Evolutionary conservation across 2,888 invertebrate species (phyloP).

Genomic region (Dryococelus australis): DNA sequence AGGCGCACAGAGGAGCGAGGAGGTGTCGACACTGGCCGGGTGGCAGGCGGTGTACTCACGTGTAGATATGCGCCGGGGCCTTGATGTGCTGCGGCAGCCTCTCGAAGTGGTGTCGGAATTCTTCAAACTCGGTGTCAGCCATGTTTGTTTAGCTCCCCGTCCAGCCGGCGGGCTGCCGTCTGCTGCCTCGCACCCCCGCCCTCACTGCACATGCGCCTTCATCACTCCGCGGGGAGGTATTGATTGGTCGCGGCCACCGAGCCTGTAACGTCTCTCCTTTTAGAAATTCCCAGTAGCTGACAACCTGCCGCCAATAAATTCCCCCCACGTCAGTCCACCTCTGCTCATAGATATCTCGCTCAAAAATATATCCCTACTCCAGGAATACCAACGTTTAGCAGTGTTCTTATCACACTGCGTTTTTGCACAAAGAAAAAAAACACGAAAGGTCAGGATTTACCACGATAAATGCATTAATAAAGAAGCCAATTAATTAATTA

Average conservation of each 20-base stretch:
- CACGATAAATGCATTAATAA: no score
- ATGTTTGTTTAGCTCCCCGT: conserved; percentile 59
- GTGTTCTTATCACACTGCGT: no score
- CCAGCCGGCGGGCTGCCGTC: conserved; percentile 28
- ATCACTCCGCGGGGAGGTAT: conserved; percentile 18
- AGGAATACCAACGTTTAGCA: no score
- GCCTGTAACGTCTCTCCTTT: not conserved
- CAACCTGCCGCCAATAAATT: not conserved
- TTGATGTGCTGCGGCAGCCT: conserved; percentile 80
- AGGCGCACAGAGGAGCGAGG: not conserved
- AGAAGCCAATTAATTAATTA: no score
- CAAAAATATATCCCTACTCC: not conserved
- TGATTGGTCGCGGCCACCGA: conserved; percentile 34
- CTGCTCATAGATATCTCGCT: not conserved
- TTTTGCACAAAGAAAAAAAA: no score
- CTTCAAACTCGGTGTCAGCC: conserved; percentile 94
- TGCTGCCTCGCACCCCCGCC: conserved; percentile 22
- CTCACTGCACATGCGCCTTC: not conserved
- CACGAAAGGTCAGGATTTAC: no score
- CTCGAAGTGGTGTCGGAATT: conserved; percentile 88
- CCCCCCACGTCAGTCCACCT: not conserved
- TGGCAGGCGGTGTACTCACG: conserved; percentile 71
- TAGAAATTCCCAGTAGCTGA: not conserved
- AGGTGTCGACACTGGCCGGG: not conserved
- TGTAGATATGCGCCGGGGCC: conserved; percentile 84